Conservation (phyloP, 2,888 invertebrate species). For the Azorinus chamasolen region DNA sequence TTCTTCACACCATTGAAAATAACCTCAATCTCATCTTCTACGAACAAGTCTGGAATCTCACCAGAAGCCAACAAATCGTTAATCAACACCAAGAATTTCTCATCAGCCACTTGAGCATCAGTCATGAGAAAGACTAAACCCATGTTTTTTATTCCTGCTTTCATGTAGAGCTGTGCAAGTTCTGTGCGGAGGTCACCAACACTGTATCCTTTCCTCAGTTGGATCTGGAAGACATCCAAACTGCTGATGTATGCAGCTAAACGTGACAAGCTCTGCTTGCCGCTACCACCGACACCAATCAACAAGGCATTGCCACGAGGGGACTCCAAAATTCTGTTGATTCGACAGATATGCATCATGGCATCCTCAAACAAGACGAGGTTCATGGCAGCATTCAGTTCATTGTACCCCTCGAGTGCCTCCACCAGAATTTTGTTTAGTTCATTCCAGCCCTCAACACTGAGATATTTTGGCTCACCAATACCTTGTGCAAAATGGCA, state of each 20-base stretch:
- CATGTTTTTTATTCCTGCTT: conserved; percentile 96
- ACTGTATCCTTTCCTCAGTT: conserved; percentile 95
- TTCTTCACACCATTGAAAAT: conserved; percentile 91
- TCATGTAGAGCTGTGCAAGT: conserved; percentile 94
- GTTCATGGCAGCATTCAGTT: conserved; percentile 98
- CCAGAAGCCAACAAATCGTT: conserved; percentile 98
- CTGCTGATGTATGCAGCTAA: conserved; percentile 97
- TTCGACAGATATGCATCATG: conserved; percentile 96
- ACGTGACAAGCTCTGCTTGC: conserved; percentile 96
- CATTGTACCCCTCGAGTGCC: conserved; percentile 97
- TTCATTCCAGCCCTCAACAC: conserved; percentile 92
- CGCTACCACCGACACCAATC: conserved; percentile 98
- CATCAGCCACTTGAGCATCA: conserved; percentile 98
- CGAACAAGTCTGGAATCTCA: conserved; percentile 97
- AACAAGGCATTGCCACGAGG: conserved; percentile 97
- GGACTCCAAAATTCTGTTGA: conserved; percentile 96
- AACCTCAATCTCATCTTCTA: conserved; percentile 98
- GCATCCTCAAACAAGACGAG: conserved; percentile 98
- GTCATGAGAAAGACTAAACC: conserved; percentile 98
- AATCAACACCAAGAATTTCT: conserved; percentile 97
- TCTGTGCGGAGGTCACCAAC: conserved; percentile 94
- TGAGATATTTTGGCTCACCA: conserved; percentile 98
- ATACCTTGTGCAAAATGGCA: conserved; percentile 98
- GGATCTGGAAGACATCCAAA: conserved; percentile 97
- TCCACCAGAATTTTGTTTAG: conserved; percentile 94